Evolutionary conservation across 1,140 invertebrate species (phyloP), one percentile per base, ranked within the genome.

Genomic region (Callitettix versicolor): DNA sequence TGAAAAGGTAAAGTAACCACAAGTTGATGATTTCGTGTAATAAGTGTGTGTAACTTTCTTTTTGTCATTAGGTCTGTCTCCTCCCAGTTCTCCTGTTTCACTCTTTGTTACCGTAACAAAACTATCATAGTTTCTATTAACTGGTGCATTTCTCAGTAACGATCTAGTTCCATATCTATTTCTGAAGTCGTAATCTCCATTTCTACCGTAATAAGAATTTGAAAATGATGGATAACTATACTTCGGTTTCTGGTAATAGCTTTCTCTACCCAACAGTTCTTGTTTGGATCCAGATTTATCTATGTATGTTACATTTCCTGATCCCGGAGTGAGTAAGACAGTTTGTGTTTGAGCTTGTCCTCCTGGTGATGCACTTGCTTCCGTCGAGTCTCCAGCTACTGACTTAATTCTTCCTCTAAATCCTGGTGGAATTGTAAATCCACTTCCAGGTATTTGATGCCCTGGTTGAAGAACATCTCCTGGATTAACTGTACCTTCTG

Each of bases 1-100:
- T 0, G 84, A 82, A 65, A 89, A 88, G 2, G 86, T 88, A 59
- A 88, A 88, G 63, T 88, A 88, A 26, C 87, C 87, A 67, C 86
- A 90, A 0, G 83, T 87, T 2, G 85, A 88, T 14, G 85, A 86
- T 66, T 90, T 88, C 0, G 84, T 87, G 56, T 87, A 90, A 69
- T 88, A 88, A 17, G 85, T 82, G 56, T 81, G 81, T n/a, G 80
- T 75, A 63, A 77, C 76, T 67, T 81, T 79, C 65, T 80, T 81
- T 47, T 77, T 46, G 3, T 54, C 24, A 17, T 46, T 43, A 18
- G 33, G 4, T 47, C 75, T 75, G 49, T 68, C 64, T 14, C 73
- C 58, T 77, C 75, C 48, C 80, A 77, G 46, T 83, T 71, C 58
- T 14, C 85, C 83, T 3, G 84, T 82, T 33, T 87, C 79, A 15